Conservation (phyloP, 2,888 invertebrate genomes). For the Sphaerophoria rueppellii region DNA sequence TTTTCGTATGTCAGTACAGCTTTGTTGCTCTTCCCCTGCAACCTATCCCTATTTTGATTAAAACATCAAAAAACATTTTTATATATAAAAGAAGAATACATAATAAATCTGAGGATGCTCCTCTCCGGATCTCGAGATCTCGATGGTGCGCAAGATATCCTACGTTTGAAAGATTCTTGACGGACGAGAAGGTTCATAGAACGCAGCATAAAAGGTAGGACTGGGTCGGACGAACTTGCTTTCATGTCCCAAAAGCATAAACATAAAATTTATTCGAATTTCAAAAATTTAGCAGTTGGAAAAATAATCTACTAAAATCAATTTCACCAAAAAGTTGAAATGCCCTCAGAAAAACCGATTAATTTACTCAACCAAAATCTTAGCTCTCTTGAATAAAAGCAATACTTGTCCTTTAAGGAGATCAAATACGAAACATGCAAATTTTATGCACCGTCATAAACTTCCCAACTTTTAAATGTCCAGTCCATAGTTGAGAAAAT, state of each 20-base stretch:
- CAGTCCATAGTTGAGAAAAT: slow-evolving; percentile 9
- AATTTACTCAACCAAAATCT: too few relatives aligned
- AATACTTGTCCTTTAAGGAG: too few relatives aligned
- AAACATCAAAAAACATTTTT: slow-evolving; percentile 72
- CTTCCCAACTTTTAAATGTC: slow-evolving; percentile 71
- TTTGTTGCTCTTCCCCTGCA: neutral
- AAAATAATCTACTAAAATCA: too few relatives aligned
- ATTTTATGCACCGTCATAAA: slow-evolving; percentile 75
- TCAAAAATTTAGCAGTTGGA: too few relatives aligned
- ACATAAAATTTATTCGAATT: too few relatives aligned
- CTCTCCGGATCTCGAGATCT: neutral
- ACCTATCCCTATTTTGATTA: slow-evolving; percentile 67
- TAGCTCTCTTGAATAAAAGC: too few relatives aligned
- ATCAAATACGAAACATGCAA: slow-evolving; percentile 67
- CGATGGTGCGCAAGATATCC: too few relatives aligned
- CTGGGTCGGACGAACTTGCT: too few relatives aligned
- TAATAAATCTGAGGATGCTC: slow-evolving; percentile 66
- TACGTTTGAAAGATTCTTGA: too few relatives aligned
- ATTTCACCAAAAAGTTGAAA: too few relatives aligned
- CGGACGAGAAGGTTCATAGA: neutral
- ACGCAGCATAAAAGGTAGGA: slow-evolving; percentile 26
- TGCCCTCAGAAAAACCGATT: too few relatives aligned
- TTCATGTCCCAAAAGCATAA: too few relatives aligned
- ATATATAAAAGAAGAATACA: slow-evolving; percentile 61
- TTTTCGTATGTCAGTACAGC: neutral